Evolutionary conservation across 2,888 invertebrate species (phyloP).

Genomic region (Drosophila atripex): DNA sequence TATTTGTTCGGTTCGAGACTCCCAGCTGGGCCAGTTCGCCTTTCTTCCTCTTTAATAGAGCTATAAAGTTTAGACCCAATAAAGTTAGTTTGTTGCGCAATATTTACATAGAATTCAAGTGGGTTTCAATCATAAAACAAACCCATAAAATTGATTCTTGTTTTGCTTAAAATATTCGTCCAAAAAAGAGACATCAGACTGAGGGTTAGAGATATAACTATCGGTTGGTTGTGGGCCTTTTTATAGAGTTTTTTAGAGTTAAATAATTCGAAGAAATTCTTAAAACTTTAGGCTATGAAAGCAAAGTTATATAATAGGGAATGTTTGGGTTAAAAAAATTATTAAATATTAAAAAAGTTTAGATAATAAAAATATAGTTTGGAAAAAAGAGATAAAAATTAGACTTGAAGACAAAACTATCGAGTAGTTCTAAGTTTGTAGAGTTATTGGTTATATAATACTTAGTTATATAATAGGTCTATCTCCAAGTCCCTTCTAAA

Average conservation of each 20-base stretch:
- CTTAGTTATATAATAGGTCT: background rate
- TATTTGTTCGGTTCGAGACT: conserved; percentile 39
- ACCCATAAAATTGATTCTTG: conserved; percentile 29
- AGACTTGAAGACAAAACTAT: background rate
- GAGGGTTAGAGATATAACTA: conserved; percentile 1
- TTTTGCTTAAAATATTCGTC: conserved; percentile 21
- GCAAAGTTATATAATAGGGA: background rate
- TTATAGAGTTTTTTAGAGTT: background rate
- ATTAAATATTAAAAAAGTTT: too few relatives aligned
- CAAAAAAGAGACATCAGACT: background rate
- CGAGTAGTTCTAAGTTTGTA: too few relatives aligned
- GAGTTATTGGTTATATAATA: too few relatives aligned
- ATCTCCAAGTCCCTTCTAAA: background rate
- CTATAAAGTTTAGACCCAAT: conserved; percentile 64
- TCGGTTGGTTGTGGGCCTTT: background rate
- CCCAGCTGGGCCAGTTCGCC: conserved; percentile 25
- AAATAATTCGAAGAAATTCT: too few relatives aligned
- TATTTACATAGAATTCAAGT: conserved; percentile 63
- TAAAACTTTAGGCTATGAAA: too few relatives aligned
- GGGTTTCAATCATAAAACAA: conserved; percentile 53
- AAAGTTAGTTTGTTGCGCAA: conserved; percentile 69
- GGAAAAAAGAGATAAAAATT: too few relatives aligned
- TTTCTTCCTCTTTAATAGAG: conserved; percentile 55
- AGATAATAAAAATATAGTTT: too few relatives aligned
- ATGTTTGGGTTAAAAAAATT: too few relatives aligned